phyloP scores from a whole-genome alignment of 2,113 vertebrate species.

The Leuciscus idus region DNA sequence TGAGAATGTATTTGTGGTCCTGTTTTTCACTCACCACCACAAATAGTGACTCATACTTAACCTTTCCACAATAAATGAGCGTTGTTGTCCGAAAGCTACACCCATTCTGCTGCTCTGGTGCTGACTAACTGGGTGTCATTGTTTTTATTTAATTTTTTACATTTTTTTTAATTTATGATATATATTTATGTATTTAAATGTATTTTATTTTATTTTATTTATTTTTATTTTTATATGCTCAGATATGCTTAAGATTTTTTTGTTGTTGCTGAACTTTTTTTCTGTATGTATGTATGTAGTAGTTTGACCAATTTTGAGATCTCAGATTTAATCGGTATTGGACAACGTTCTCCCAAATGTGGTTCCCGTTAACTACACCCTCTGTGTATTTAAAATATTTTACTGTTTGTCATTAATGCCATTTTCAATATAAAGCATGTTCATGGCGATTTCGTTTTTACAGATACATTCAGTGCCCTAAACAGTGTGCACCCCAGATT shows the following conservation, averaged over 20 bases:
- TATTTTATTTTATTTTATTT: not conserved
- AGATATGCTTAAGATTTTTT: not conserved
- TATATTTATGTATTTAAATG: not conserved
- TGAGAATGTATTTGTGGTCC: conserved; percentile 21
- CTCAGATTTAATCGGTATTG: not conserved
- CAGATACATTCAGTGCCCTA: not conserved
- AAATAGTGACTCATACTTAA: conserved; percentile 27
- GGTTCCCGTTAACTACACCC: not conserved
- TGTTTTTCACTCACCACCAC: not conserved
- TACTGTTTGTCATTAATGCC: not conserved
- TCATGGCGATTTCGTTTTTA: not conserved
- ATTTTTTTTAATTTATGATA: not conserved
- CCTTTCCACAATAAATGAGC: conserved; percentile 22
- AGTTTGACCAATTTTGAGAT: not conserved
- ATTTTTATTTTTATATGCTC: not conserved
- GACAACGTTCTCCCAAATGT: not conserved
- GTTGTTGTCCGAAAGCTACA: not conserved
- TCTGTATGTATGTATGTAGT: not conserved
- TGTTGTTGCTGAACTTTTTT: not conserved
- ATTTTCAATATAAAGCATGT: not conserved
- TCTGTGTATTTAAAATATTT: not conserved
- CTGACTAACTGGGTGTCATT: not conserved
- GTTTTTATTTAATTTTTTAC: not conserved
- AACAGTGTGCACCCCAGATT: not conserved
- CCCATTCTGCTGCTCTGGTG: not conserved